These are phyloP conservation scores for Larimichthys crocea DNA, from an alignment of 2,113 vertebrate genomes.

Conservation along the genomic window DNA sequence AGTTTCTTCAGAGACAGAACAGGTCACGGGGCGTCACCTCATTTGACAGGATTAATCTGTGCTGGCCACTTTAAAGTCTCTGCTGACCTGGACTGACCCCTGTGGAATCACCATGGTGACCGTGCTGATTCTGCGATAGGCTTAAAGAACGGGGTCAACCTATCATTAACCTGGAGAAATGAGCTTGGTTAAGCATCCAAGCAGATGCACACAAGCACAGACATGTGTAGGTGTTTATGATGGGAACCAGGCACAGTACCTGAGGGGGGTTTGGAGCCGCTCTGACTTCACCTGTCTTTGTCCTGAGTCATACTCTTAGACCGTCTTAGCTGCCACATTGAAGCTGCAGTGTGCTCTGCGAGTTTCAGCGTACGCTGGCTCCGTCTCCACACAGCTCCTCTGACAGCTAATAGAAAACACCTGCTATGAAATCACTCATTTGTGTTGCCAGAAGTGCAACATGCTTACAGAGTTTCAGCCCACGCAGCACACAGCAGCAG, in stretches of 20 bases:
- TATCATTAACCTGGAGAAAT: slow-evolving; percentile 11
- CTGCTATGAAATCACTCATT: slow-evolving; percentile 52
- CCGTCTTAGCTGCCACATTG: neutral
- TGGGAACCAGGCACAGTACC: neutral
- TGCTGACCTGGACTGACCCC: slow-evolving; percentile 38
- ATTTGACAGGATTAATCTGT: neutral
- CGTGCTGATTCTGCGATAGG: slow-evolving; percentile 5
- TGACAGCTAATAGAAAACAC: slow-evolving; percentile 45
- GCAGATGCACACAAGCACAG: neutral
- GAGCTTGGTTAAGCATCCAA: neutral
- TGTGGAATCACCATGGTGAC: slow-evolving; percentile 22
- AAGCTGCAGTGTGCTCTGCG: fast-evolving
- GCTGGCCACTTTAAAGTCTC: slow-evolving; percentile 5
- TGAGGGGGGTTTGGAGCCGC: neutral
- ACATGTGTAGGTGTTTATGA: neutral
- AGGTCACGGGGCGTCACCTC: neutral
- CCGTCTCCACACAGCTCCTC: neutral
- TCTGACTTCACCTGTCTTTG: neutral
- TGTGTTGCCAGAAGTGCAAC: slow-evolving; percentile 9
- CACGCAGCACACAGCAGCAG: neutral
- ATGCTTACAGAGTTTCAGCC: neutral
- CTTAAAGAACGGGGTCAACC: neutral
- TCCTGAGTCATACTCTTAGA: neutral
- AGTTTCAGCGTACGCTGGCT: neutral
- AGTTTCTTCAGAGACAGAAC: neutral